Base-by-base conservation (phyloP, 2,888 invertebrate genomes). In the Pediacus dermestoides region DNA sequence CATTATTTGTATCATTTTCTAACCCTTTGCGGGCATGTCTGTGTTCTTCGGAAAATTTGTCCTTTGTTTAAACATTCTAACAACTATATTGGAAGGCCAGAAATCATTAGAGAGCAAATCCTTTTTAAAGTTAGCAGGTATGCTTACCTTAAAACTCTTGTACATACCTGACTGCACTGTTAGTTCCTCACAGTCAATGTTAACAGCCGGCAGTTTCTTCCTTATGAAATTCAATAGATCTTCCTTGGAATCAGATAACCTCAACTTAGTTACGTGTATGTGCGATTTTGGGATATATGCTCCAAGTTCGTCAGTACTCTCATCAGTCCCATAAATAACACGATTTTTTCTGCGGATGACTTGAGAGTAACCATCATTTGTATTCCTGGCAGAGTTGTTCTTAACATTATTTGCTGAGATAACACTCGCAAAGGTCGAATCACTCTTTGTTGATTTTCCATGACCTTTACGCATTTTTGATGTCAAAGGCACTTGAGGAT, bases 221-320 rank as follows among this genome's bases (percentile, higher is more conserved):
- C 10, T 26, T 26, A 26, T 26, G 26, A 9, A 26, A 4, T 4
- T 9, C 4, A 9, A 4, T 26, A 26, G 6, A 8, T 26, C 8
- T 26, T 26, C 26, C 10, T 26, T 26, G 10, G 6, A 9, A 10
- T 26, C 10, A 7, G 4, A 4, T 4, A 26, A 10, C n/a, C 10
- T 26, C 4, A 26, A 10, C 10, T 26, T 26, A 9, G 26, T 9
- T 9, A 26, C 26, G 10, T 26, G 26, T 9, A 26, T 26, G 10
- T 26, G 21, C 6, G 21, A 21, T 21, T 21, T 21, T 6, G 21
- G 21, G 6, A 21, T n/a, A 21, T 21, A 26, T 9, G 26, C 26
- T 10, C 8, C 8, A 8, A 26, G 26, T 4, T 26, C 9, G 10
- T 10, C 10, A 9, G 8, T 9, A 8, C 10, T 26, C 26, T 9